Evolutionary conservation across 2,113 vertebrate species (phyloP), one percentile per base, ranked within the genome.

Genomic region (Hirundichthys speculiger): DNA sequence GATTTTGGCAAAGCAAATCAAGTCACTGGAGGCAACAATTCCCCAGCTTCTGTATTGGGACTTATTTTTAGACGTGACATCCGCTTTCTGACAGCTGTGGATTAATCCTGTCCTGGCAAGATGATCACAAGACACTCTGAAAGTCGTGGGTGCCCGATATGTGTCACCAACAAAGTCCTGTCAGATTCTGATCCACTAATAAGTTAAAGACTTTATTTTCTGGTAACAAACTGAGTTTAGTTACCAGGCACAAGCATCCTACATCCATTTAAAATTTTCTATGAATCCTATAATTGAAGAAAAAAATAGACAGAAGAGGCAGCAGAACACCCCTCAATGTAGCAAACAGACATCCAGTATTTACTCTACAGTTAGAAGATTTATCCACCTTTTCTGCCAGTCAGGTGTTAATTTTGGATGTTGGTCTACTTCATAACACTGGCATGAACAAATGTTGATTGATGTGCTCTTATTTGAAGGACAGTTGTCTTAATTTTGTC

Each of bases 61-160:
- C 27, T 79, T 84, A 77, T 82, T 77, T 88, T 80, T 65, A 78
- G 72, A 73, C 60, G 24, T 70, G 39, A 73, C 52, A 53, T 71
- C 24, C 18, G 52, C 39, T 60, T 52, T 27, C 40, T 69, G 73
- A 84, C 75, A 75, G 66, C 61, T 43, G 58, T 65, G 61, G 51
- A 61, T 62, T 76, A 73, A 80, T 88, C 70, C 73, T 46, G 57
- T 66, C 62, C 67, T 71, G 24, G 34, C 43, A 63, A 68, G 52
- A 73, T 18, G 53, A 65, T 74, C 60, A 38, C 52, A 46, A 78
- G 57, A 61, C 56, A 60, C 66, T 60, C 58, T 50, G 38, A 61
- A 66, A 74, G 38, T 48, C 47, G 69, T 71, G 64, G 61, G 54
- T 54, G 46, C 38, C 53, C 73, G 51, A 38, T 42, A 57, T 13